Percentiles rank a stretch among this genome's conserved stretches.
phyloP scores from a whole-genome alignment of 2,113 vertebrate species.

The Dipodomys stephensi region DNA sequence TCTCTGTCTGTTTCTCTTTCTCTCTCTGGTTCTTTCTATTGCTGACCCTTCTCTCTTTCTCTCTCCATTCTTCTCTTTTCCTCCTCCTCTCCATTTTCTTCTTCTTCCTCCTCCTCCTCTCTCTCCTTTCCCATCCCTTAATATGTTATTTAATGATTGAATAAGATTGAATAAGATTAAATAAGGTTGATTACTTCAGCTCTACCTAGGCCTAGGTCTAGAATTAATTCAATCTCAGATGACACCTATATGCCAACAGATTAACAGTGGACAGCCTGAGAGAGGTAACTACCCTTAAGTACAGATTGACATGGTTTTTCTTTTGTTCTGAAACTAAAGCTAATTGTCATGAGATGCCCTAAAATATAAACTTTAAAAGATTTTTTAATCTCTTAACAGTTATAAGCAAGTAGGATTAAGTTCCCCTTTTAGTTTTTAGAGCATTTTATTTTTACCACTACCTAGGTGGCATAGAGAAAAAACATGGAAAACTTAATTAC shows the following conservation, averaged over 20 bases:
- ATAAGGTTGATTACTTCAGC: neutral
- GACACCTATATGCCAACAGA: neutral
- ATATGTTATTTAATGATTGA: neutral
- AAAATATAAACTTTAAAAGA: slow-evolving; percentile 25
- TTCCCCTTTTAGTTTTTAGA: neutral
- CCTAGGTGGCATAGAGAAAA: neutral
- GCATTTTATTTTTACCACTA: slow-evolving; percentile 4
- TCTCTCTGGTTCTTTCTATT: no score
- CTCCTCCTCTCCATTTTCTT: neutral
- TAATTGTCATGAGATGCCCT: neutral
- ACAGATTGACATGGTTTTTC: slow-evolving; percentile 1
- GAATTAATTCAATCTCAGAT: neutral
- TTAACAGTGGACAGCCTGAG: neutral
- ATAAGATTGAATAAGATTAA: neutral
- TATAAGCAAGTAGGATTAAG: neutral
- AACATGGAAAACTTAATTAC: neutral
- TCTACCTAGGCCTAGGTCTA: neutral
- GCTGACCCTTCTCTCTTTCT: no score
- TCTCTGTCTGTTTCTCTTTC: no score
- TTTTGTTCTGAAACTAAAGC: slow-evolving; percentile 42
- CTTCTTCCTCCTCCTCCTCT: neutral
- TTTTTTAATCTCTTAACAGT: neutral
- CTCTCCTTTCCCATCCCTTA: neutral
- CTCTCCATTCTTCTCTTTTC: no score
- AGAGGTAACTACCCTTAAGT: neutral